A percentile compares a stretch with the other conserved stretches of the same genome.
phyloP scores from a whole-genome alignment of 2,113 vertebrate genomes.

The Grus americana region DNA sequence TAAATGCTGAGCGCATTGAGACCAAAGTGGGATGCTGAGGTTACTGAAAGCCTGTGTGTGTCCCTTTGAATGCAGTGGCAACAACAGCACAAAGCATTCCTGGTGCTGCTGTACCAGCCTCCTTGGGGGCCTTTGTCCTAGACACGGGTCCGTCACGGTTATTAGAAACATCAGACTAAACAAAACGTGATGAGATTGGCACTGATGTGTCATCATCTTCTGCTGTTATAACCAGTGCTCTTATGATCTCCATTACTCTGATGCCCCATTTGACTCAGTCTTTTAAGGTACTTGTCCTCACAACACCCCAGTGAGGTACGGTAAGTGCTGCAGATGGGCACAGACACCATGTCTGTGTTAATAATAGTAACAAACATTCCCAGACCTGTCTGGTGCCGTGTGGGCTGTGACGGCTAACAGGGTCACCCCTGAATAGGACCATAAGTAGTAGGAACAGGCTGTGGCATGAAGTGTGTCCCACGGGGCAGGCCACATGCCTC shows the following conservation, averaged over 20 bases:
- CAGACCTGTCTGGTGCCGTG: neutral
- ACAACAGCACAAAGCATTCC: neutral
- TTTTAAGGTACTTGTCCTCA: conserved; percentile 27
- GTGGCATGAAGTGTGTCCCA: too few species aligned
- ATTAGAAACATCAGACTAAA: neutral
- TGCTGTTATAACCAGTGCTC: neutral
- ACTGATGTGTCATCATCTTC: neutral
- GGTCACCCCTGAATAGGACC: neutral
- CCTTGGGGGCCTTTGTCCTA: neutral
- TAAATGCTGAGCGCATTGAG: neutral
- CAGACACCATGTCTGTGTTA: neutral
- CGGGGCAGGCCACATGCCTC: rapidly evolving
- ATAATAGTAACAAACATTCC: neutral
- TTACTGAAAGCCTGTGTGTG: neutral
- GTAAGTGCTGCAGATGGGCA: neutral
- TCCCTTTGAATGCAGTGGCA: neutral
- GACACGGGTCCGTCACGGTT: neutral
- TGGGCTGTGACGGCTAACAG: neutral
- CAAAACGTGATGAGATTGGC: neutral
- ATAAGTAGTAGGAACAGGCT: neutral
- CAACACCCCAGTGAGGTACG: neutral
- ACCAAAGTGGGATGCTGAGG: neutral
- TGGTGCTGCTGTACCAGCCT: neutral
- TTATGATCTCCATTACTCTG: neutral
- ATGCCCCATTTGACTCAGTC: neutral